These are phyloP conservation scores for Lampropteryx suffumata DNA, from an alignment of 2,888 invertebrate genomes.

Conservation along the genomic window DNA sequence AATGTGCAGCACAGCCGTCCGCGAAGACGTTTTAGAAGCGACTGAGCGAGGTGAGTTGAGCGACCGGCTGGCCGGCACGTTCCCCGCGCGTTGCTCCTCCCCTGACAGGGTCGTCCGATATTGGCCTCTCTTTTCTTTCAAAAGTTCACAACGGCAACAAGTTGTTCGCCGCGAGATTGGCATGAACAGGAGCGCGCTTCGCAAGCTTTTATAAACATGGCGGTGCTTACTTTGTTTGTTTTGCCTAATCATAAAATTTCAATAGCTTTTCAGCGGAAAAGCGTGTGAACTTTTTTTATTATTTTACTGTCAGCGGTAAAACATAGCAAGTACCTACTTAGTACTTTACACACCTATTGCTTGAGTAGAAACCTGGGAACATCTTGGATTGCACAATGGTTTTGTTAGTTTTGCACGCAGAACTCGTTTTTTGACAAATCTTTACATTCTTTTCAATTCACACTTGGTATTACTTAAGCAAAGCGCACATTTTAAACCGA, in stretches of 20 bases:
- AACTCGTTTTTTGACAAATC: no score
- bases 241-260: constrained; percentile 77
- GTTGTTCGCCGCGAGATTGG: constrained; percentile 80
- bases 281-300: constrained; percentile 45
- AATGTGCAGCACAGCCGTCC: constrained; percentile 51
- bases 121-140: constrained; percentile 56
- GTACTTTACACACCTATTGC: no score
- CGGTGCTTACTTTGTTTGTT: constrained; percentile 78
- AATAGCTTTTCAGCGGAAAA: constrained; percentile 60
- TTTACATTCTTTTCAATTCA: no score
- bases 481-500: constrained; percentile 32
- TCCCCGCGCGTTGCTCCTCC: constrained; percentile 79
- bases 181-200: constrained; percentile 81
- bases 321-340: no score
- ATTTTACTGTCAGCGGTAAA: constrained; percentile 10
- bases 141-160: constrained; percentile 81
- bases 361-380: no score
- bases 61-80: constrained; percentile 69
- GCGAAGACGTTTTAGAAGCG: constrained; percentile 59
- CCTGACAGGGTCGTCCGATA: constrained; percentile 68
- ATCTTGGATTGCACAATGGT: no score
- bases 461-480: no score
- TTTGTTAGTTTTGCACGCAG: no score
- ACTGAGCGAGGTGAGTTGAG: constrained; percentile 72
- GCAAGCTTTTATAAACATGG: constrained; percentile 82